Evolutionary conservation across 1,140 invertebrate genomes (phyloP).

Genomic region (Drosophila navojoa): DNA sequence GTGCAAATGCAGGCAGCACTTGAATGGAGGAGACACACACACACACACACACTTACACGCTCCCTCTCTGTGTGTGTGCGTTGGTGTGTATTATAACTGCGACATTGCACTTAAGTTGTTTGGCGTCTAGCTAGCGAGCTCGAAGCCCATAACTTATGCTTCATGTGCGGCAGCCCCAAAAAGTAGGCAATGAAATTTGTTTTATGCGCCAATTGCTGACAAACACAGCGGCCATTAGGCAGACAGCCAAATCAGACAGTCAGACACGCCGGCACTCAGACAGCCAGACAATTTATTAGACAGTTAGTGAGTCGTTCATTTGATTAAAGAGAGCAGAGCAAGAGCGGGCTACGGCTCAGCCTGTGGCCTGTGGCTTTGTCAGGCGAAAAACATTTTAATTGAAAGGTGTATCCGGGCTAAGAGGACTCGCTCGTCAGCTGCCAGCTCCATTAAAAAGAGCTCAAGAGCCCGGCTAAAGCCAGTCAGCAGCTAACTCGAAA

Average conservation of each 20-base stretch:
- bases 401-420: conserved; percentile 33
- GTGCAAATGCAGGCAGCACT: conserved; percentile 42
- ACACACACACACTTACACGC: too few relatives aligned
- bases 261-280: conserved; percentile 3
- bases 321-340: conserved; percentile 15
- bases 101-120: conserved; percentile 26
- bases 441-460: conserved; percentile 45
- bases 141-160: conserved; percentile 20
- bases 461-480: conserved; percentile 21
- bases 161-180: conserved; percentile 7
- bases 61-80: conserved; percentile 1
- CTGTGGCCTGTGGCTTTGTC: conserved; percentile 13
- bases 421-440: neutral
- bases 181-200: conserved; percentile 60
- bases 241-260: conserved; percentile 25
- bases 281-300: conserved; percentile 5
- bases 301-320: conserved; percentile 24
- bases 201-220: conserved; percentile 51
- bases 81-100: conserved; percentile 17
- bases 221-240: conserved; percentile 42
- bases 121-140: conserved; percentile 15
- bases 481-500: conserved; percentile 10
- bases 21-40: neutral
- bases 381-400: conserved; percentile 51
- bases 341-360: neutral